Conservation (phyloP, 2,113 vertebrate genomes). For the Halcyon malimbica region DNA sequence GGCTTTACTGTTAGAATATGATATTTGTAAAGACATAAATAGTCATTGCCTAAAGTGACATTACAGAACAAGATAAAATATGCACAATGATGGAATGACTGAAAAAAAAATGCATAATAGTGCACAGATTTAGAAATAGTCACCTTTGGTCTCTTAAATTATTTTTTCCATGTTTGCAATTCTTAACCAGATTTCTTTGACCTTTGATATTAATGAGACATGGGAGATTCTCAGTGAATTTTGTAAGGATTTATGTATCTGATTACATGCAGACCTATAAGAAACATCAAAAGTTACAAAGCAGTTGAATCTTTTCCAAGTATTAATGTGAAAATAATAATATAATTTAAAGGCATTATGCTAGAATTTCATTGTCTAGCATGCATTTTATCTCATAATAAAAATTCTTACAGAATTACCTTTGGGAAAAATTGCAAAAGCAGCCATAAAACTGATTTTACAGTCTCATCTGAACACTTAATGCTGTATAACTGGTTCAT, state of each 20-base stretch:
- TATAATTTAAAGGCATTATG: background rate
- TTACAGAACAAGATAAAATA: background rate
- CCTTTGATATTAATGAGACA: background rate
- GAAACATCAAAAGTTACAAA: background rate
- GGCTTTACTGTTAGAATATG: background rate
- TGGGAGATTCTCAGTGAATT: background rate
- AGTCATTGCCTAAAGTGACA: background rate
- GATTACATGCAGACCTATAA: background rate
- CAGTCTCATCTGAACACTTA: background rate
- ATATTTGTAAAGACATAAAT: background rate
- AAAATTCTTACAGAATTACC: background rate
- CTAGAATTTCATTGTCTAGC: background rate
- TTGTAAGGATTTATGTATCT: background rate
- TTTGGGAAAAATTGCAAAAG: background rate
- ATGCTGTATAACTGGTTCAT: background rate
- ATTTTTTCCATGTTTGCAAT: background rate
- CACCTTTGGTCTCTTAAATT: background rate
- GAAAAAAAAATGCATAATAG: background rate
- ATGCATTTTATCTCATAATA: background rate
- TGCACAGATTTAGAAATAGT: background rate
- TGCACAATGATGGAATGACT: background rate
- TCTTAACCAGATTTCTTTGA: background rate
- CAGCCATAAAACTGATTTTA: background rate
- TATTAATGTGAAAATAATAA: background rate
- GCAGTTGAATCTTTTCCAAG: background rate